A percentile compares a stretch with the other conserved stretches of the same genome.
phyloP scores from a whole-genome alignment of 2,113 vertebrate species.

The Urocitellus parryii region DNA sequence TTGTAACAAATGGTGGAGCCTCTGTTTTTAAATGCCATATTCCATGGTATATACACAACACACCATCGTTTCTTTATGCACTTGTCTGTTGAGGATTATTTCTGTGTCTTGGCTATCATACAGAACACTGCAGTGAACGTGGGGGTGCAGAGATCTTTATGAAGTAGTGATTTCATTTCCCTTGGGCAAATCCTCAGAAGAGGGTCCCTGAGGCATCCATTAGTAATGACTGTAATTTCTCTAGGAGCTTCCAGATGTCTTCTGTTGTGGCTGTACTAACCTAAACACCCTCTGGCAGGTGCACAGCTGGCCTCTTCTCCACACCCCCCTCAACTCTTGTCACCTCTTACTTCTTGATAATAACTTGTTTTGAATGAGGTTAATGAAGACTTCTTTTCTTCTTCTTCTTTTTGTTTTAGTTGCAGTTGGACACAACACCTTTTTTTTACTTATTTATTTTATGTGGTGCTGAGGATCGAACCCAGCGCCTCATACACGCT shows the following conservation, averaged over 20 bases:
- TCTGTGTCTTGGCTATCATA: not conserved
- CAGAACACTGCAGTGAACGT: not conserved
- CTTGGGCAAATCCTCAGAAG: not conserved
- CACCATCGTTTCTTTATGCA: not conserved
- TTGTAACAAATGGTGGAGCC: not conserved
- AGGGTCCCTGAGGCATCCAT: no score
- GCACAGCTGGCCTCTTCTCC: not conserved
- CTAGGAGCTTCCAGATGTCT: not conserved
- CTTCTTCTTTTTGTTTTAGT: not conserved
- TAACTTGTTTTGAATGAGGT: slow-evolving; percentile 23
- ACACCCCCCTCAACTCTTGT: not conserved
- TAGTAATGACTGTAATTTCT: not conserved
- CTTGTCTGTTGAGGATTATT: not conserved
- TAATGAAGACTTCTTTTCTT: not conserved
- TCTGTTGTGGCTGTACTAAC: not conserved
- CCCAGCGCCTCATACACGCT: no score
- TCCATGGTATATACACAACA: not conserved
- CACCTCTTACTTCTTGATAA: not conserved
- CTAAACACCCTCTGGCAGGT: no score
- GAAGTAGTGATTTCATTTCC: not conserved
- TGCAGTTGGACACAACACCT: no score
- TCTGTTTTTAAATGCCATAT: not conserved
- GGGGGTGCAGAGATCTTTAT: not conserved
- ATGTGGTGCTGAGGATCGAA: no score
- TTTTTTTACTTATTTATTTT: no score